These are phyloP conservation scores for Aratinga solstitialis DNA, from an alignment of 2,797 vertebrate species.

Conservation along the genomic window DNA sequence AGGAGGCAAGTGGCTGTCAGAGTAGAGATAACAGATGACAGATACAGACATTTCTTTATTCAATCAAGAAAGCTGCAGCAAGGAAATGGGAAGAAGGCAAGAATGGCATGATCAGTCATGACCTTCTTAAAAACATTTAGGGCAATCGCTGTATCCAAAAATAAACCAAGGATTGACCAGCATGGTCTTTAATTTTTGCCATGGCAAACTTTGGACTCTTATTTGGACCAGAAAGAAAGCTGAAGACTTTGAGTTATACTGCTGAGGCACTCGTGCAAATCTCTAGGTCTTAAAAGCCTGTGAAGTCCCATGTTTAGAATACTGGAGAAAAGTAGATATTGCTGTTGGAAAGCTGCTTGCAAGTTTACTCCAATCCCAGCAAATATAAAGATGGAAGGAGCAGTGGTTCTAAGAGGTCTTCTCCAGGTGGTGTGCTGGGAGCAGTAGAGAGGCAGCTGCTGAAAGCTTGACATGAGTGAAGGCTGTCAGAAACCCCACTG, in stretches of 20 bases:
- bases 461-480: accelerated
- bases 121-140: not conserved
- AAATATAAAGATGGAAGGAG: not conserved
- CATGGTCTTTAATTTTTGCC: not conserved
- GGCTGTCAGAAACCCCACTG: not conserved
- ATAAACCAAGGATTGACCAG: not conserved
- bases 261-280: not conserved
- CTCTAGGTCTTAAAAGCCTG: not conserved
- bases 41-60: not conserved
- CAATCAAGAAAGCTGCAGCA: not conserved
- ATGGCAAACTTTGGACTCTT: not conserved
- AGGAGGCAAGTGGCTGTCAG: not conserved
- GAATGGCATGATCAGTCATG: not conserved
- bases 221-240: not conserved
- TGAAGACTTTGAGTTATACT: not conserved
- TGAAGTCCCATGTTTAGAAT: not conserved
- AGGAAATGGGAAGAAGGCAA: not conserved
- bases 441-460: not conserved
- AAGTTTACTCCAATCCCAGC: not conserved
- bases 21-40: not conserved
- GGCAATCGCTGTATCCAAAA: not conserved
- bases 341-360: not conserved
- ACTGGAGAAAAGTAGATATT: not conserved
- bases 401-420: not conserved
- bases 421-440: not conserved